Base-by-base conservation (phyloP, 2,888 invertebrate genomes). In the Augochlorella aurata region DNA sequence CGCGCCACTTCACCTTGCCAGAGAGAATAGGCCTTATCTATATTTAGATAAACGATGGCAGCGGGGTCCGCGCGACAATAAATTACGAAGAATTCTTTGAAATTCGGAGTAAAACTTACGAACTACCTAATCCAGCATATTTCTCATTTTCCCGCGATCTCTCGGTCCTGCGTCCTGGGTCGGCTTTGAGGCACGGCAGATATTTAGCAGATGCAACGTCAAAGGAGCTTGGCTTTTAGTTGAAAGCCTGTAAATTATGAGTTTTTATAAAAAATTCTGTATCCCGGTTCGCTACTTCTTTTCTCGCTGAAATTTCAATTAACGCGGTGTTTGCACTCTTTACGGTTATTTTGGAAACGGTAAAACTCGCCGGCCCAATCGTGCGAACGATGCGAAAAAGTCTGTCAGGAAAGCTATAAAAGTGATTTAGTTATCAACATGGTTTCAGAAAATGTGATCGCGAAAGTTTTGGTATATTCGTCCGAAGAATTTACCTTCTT, bases 1-100 rank as follows among this genome's bases (percentile, higher is more conserved):
- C 70, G 50, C 54, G 18, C 73, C 38, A 38, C 38, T 38, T 38
- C 38, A 38, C 38, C 38, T 38, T 38, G 8, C 69, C 44, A 45
- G 10, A 52, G 50, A 66, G 73, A 78, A 81, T 54, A 77, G 49
- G 70, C 74, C 74, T 81, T 81, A 81, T 78, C 81, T 78, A 61
- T 81, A 74, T 65, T 77, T 70, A 69, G 78, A 70, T 70, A 50
- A 67, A 79, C 21, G 75, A 79, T 79, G 76, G 68, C 38, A 38
- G 3, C 61, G 21, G 50, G 52, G 47, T 49, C n/a, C 50, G 50
- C 45, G 52, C 24, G 71, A 79, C 67, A 24, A 75, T 81, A 81
- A 81, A 81, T 75, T 79, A 68, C 61, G 9, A 24, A 29, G 16
- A 63, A 63, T 29, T 29, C 24, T 61, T 61, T 24, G 67, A 71